Conservation (phyloP, 2,888 invertebrate species). For the Siphlonurus alternatus region DNA sequence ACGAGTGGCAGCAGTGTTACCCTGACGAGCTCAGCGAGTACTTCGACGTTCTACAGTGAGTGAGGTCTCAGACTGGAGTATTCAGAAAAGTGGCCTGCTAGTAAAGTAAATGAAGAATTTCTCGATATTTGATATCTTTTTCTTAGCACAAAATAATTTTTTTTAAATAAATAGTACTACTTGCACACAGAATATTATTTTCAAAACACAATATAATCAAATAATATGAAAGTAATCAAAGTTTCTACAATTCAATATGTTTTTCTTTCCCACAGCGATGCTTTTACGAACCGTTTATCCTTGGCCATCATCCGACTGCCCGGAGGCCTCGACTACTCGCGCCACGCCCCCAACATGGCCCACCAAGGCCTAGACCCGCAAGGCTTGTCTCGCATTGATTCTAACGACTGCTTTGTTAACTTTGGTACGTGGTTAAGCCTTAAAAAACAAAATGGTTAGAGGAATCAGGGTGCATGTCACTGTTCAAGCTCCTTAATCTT, state of each 20-base stretch:
- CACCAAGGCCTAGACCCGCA: constrained; percentile 13
- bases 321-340: constrained; percentile 75
- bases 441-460: no score
- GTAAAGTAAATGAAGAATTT: no score
- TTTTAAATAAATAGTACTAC: no score
- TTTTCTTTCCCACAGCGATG: constrained; percentile 61
- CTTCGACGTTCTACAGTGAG: constrained; percentile 37
- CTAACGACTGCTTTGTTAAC: not conserved
- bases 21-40: constrained; percentile 30
- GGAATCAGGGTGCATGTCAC: no score
- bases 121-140: no score
- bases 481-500: no score
- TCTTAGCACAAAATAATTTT: constrained; percentile 3
- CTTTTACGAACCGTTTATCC: constrained; percentile 81
- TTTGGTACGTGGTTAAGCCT: not conserved
- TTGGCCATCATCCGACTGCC: constrained; percentile 75
- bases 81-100: no score
- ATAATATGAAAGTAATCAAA: constrained; percentile 8
- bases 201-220: no score
- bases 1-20: constrained; percentile 31
- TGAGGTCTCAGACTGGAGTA: no score
- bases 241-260: constrained; percentile 16
- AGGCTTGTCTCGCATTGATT: not conserved
- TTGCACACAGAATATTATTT: no score
- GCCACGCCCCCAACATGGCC: no score